Evolutionary conservation across 2,113 vertebrate species (phyloP).

Genomic region (Panthera leo): DNA sequence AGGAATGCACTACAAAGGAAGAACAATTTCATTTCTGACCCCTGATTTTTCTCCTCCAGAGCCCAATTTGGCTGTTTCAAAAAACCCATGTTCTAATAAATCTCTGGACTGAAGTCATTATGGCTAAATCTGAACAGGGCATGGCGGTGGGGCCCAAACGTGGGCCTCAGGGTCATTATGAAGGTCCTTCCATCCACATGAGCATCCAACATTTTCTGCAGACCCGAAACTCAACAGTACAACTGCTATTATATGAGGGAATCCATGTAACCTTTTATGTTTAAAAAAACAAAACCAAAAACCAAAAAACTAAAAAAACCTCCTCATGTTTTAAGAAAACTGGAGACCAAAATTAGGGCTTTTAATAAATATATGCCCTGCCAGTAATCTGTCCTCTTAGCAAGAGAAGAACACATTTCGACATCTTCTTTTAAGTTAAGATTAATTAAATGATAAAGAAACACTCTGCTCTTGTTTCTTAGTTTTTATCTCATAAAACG

Average conservation of each 20-base stretch:
- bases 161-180: neutral
- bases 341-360: neutral
- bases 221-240: neutral
- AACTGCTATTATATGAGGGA: neutral
- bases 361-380: neutral
- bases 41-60: neutral
- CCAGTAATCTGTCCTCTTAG: neutral
- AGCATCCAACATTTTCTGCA: neutral
- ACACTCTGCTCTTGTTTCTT: neutral
- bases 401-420: neutral
- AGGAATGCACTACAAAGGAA: neutral
- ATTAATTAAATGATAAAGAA: conserved; percentile 21
- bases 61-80: neutral
- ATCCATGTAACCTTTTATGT: neutral
- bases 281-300: neutral
- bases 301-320: neutral
- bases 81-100: neutral
- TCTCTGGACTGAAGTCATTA: neutral
- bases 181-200: neutral
- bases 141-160: neutral
- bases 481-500: neutral
- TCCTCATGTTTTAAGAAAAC: neutral
- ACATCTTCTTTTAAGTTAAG: neutral
- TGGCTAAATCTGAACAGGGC: neutral
- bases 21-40: neutral